These are phyloP conservation scores for Etheostoma cragini DNA, from an alignment of 2,113 vertebrate genomes.

Conservation along the genomic window DNA sequence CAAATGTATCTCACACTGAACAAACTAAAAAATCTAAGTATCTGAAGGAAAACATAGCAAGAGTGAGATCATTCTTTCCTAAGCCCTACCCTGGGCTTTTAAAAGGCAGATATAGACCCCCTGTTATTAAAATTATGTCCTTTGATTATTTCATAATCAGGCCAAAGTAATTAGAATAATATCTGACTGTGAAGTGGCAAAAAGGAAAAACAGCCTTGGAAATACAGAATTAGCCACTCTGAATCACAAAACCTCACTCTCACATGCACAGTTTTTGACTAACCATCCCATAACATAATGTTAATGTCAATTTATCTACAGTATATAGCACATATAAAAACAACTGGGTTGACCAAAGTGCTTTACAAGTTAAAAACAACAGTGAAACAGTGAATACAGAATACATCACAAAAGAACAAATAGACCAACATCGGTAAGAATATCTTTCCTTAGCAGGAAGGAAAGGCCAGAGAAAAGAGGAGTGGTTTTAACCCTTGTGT, in stretches of 20 bases:
- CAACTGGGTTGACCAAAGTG: too few relatives aligned
- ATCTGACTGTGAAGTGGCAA: constrained; percentile 22
- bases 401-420: too few relatives aligned
- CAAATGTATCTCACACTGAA: background rate
- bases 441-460: too few relatives aligned
- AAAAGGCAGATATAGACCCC: background rate
- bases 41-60: background rate
- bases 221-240: background rate
- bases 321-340: too few relatives aligned
- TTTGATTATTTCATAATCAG: constrained; percentile 27
- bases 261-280: background rate
- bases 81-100: background rate
- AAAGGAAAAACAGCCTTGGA: background rate
- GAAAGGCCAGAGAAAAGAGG: too few relatives aligned
- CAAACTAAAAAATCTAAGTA: background rate
- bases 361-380: too few relatives aligned
- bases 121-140: background rate
- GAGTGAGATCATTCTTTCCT: background rate
- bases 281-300: background rate
- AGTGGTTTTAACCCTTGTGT: too few relatives aligned
- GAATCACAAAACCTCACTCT: background rate
- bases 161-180: constrained; percentile 23
- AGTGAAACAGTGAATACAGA: too few relatives aligned
- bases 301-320: too few relatives aligned
- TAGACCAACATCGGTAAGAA: too few relatives aligned